A percentile compares a stretch with the other conserved stretches of the same genome.
phyloP scores from a whole-genome alignment of 1,140 invertebrate species.

The Cyclina sinensis region DNA sequence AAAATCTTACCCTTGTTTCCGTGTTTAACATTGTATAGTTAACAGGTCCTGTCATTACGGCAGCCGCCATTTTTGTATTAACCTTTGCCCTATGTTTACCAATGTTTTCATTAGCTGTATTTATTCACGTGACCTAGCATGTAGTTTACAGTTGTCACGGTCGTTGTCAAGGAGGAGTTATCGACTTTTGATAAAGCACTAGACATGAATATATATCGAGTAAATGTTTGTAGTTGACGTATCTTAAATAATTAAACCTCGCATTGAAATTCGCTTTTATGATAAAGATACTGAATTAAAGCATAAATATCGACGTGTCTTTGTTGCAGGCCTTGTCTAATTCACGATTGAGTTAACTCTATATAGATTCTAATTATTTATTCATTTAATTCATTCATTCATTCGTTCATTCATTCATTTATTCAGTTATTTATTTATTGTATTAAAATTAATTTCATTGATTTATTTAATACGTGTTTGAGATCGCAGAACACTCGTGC shows the following conservation, averaged over 20 bases:
- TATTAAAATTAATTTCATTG: no score
- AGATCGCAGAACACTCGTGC: no score
- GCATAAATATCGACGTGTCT: no score
- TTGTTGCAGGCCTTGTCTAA: no score
- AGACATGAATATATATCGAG: not conserved
- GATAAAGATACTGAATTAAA: not conserved
- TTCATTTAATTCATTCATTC: no score
- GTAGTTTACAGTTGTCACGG: constrained; percentile 51
- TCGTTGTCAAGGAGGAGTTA: constrained; percentile 46
- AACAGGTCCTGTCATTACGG: constrained; percentile 56
- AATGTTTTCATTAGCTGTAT: not conserved
- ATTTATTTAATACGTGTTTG: no score
- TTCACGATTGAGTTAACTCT: no score
- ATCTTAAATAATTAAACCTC: constrained; percentile 11
- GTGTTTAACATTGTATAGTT: constrained; percentile 65
- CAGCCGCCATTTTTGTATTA: constrained; percentile 76
- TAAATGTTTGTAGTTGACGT: not conserved
- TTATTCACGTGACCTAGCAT: constrained; percentile 30
- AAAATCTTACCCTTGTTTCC: constrained; percentile 74
- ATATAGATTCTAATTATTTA: no score
- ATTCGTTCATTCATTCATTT: no score
- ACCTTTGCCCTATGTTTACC: constrained; percentile 32
- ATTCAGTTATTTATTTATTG: no score
- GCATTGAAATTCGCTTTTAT: not conserved
- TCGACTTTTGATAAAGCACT: constrained; percentile 29